These are phyloP conservation scores for Chromobotia macracanthus DNA, from an alignment of 2,797 vertebrate genomes.

Conservation along the genomic window DNA sequence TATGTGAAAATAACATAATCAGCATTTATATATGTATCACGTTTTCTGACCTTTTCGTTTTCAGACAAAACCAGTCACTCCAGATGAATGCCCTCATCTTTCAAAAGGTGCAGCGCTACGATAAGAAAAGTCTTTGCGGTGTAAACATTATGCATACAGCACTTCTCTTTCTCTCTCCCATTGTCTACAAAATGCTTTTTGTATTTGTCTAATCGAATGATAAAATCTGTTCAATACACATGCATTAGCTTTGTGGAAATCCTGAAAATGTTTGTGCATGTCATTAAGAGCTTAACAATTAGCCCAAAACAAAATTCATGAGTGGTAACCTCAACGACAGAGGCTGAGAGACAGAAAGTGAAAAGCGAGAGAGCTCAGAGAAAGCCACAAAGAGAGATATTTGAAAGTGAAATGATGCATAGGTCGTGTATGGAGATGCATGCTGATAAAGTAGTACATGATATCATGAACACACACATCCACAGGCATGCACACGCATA, in stretches of 20 bases:
- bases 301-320: slow-evolving; percentile 61
- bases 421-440: slow-evolving; percentile 39
- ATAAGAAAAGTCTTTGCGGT: slow-evolving; percentile 27
- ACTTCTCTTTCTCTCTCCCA: slow-evolving; percentile 52
- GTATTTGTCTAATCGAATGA: slow-evolving; percentile 74
- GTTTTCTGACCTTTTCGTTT: slow-evolving; percentile 23
- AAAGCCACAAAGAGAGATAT: slow-evolving; percentile 20
- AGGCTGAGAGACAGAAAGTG: slow-evolving; percentile 12
- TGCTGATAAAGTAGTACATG: slow-evolving; percentile 34
- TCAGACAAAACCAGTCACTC: slow-evolving; percentile 25
- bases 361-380: slow-evolving; percentile 8
- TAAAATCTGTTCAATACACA: slow-evolving; percentile 65
- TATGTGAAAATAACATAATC: slow-evolving; percentile 2
- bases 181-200: slow-evolving; percentile 62
- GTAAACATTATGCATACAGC: slow-evolving; percentile 56
- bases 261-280: slow-evolving; percentile 70
- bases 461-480: slow-evolving; percentile 22
- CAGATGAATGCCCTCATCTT: slow-evolving; percentile 36
- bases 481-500: background rate
- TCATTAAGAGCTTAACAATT: slow-evolving; percentile 79
- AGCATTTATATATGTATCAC: slow-evolving; percentile 29
- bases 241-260: slow-evolving; percentile 58
- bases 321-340: slow-evolving; percentile 1
- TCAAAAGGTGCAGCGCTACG: slow-evolving; percentile 29
- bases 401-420: slow-evolving; percentile 43